A percentile compares a stretch with the other conserved stretches of the same genome.
These are phyloP conservation scores for Schizotus pectinicornis DNA, from an alignment of 2,888 invertebrate genomes.

Conservation along the genomic window DNA sequence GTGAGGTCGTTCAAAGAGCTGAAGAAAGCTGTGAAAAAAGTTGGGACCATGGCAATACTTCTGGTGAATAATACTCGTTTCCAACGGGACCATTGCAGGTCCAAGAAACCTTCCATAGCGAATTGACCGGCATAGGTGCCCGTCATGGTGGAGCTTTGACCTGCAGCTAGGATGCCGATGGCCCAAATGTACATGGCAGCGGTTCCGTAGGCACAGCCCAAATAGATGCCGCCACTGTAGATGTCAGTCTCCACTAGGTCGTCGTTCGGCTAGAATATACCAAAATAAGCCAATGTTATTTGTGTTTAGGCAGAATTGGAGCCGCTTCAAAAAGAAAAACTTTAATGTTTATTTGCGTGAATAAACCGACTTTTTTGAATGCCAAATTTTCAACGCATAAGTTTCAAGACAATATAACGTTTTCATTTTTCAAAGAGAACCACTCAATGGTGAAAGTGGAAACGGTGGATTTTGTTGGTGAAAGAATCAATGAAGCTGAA, in stretches of 20 bases:
- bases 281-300: too few relatives aligned
- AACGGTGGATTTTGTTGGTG: constrained; percentile 3
- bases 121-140: constrained; percentile 85
- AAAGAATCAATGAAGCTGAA: constrained; percentile 11
- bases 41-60: constrained; percentile 79
- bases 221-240: constrained; percentile 74
- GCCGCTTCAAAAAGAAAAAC: too few relatives aligned
- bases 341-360: too few relatives aligned
- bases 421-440: too few relatives aligned
- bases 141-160: constrained; percentile 84
- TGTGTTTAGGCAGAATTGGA: too few relatives aligned
- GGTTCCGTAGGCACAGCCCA: constrained; percentile 77
- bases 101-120: constrained; percentile 88
- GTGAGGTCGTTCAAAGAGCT: constrained; percentile 72
- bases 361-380: too few relatives aligned
- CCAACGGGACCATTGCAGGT: constrained; percentile 85
- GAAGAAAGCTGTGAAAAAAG: constrained; percentile 72
- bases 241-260: constrained; percentile 68
- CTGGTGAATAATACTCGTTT: constrained; percentile 84
- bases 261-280: constrained; percentile 54
- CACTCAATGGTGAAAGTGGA: too few relatives aligned
- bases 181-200: constrained; percentile 85
- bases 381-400: too few relatives aligned
- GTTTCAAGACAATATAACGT: too few relatives aligned
- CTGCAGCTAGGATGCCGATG: constrained; percentile 78